Evolutionary conservation across 2,888 invertebrate species (phyloP).

Genomic region (Priocnemis perturbator): DNA sequence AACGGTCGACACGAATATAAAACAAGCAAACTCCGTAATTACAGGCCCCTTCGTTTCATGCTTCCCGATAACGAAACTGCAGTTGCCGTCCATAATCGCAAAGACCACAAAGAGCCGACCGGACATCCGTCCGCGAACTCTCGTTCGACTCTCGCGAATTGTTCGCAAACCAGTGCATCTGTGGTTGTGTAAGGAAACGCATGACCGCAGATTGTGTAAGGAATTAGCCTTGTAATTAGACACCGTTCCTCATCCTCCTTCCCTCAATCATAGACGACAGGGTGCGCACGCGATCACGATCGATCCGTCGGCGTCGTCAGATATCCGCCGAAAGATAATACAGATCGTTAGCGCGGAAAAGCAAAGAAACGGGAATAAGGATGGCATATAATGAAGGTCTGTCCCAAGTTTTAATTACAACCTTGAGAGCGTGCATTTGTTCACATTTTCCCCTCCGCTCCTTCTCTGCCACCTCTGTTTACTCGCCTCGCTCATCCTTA

Average conservation of each 20-base stretch:
- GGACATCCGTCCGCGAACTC: no score
- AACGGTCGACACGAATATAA: no score
- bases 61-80: no score
- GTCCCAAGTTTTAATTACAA: constrained; percentile 31
- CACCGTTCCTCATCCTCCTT: constrained; percentile 16
- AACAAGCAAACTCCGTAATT: no score
- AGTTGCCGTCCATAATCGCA: no score
- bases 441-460: background rate
- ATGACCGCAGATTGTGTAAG: constrained; percentile 12
- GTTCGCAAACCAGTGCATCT: no score
- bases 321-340: constrained; percentile 8
- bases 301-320: no score
- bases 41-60: no score
- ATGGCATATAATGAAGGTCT: constrained; percentile 26
- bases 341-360: constrained; percentile 15
- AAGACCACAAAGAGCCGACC: no score
- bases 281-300: no score
- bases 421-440: constrained; percentile 7
- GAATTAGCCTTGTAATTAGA: constrained; percentile 35
- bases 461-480: background rate
- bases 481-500: constrained; percentile 4
- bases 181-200: constrained; percentile 17
- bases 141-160: no score
- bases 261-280: background rate
- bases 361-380: constrained; percentile 12